Percentiles rank a stretch among this genome's conserved stretches.
phyloP scores from a whole-genome alignment of 2,113 vertebrate genomes.

The Cephalopholis sonnerati region DNA sequence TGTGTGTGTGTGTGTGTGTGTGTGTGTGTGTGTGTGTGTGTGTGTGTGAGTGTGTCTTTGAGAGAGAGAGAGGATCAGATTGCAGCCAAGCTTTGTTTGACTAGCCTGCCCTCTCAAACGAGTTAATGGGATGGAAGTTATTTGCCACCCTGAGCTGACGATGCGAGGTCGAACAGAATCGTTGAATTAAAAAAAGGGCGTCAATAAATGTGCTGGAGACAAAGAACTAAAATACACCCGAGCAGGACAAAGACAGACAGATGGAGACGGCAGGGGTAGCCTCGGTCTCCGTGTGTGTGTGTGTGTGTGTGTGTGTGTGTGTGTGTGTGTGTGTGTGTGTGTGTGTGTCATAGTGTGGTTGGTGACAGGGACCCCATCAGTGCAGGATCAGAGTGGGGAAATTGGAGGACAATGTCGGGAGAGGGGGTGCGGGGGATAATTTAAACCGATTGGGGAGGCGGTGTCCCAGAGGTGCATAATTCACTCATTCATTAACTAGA shows the following conservation, averaged over 20 bases:
- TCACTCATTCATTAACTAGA: slow-evolving; percentile 86
- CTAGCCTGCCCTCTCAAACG: slow-evolving; percentile 88
- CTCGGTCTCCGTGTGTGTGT: slow-evolving; percentile 33
- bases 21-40: slow-evolving; percentile 31
- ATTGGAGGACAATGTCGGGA: slow-evolving; percentile 81
- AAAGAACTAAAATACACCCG: slow-evolving; percentile 88
- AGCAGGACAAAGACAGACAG: slow-evolving; percentile 88
- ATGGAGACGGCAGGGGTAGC: slow-evolving; percentile 84
- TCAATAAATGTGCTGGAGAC: slow-evolving; percentile 87
- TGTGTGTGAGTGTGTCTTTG: slow-evolving; percentile 30
- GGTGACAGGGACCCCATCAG: slow-evolving; percentile 82
- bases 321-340: slow-evolving; percentile 41
- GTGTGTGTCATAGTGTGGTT: slow-evolving; percentile 54
- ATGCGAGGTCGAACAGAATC: slow-evolving; percentile 86
- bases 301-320: slow-evolving; percentile 39
- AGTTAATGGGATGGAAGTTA: slow-evolving; percentile 98
- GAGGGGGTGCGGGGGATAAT: slow-evolving; percentile 74
- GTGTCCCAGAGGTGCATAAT: slow-evolving; percentile 84
- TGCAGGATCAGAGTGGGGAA: slow-evolving; percentile 81
- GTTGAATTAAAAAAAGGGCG: slow-evolving; percentile 81
- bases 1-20: background rate
- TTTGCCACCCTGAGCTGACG: slow-evolving; percentile 78
- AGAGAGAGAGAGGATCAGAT: slow-evolving; percentile 72
- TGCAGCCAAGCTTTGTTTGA: slow-evolving; percentile 88
- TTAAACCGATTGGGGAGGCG: slow-evolving; percentile 79